Evolutionary conservation across 2,797 vertebrate species (phyloP), one percentile per base, ranked within the genome.

Genomic region (Cynodonichthys magdalenae): DNA sequence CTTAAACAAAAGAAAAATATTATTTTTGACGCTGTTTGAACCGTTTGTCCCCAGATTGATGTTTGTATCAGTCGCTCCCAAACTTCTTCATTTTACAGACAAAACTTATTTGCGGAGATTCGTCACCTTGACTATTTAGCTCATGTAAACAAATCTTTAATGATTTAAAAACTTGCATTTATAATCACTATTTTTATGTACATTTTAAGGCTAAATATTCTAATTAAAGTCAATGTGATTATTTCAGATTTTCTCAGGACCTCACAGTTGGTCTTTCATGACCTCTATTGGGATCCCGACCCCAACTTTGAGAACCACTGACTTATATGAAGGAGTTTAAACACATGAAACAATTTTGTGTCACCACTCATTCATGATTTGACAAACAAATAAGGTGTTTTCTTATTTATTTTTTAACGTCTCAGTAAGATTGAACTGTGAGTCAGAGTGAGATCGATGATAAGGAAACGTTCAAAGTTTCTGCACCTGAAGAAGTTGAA

Each of bases 401-500:
- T 7, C 28, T 71, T 53, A 12, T 63, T 71, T 36, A 41, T 64
- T 36, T 6, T 0, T 2, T 24, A 24, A 24, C 24, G 3, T 24
- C 24, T 24, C 24, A 34, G 46, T 14, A 61, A 52, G 41, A 63
- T 49, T 62, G 20, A 6, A 59, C 42, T 10, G 1, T 18, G 29
- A 41, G 12, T 18, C 19, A 19, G 59, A 62, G 27, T 2, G 52
- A 52, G 55, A 65, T 20, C 36, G 67, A 42, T 36, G 64, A 54
- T 45, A 36, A 52, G 75, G 14, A 64, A 47, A 54, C 1, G 14
- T 56, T 76, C 44, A 59, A 58, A 77, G 72, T 51, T 44, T 52
- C 44, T 1, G 17, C 67, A 79, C 66, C 71, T 78, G 67, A 59
- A 28, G 56, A 75, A 60, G 65, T 51, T 8, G 20, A 68, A 80